Percentiles rank a stretch among this genome's conserved stretches.
Conservation (phyloP, 2,113 vertebrate genomes). For the Leucopsar rothschildi region DNA sequence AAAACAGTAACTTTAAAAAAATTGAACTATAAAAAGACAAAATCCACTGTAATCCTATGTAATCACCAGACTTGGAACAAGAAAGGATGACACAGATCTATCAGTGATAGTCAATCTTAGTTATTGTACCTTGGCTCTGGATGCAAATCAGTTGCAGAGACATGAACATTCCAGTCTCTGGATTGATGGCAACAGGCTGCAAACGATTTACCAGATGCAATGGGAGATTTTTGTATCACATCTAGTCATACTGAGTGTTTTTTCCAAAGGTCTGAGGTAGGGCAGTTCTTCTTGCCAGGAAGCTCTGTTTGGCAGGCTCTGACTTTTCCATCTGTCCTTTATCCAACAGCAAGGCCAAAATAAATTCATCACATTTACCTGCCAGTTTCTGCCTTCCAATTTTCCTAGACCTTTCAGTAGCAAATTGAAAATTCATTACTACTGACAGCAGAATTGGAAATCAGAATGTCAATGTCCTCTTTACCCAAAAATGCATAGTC, state of each 20-base stretch:
- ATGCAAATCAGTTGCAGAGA: background rate
- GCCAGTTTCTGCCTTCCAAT: slow-evolving; percentile 36
- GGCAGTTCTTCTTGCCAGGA: slow-evolving; percentile 2
- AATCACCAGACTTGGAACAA: background rate
- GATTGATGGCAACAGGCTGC: background rate
- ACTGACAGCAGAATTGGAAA: background rate
- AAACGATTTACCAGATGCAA: slow-evolving; percentile 7
- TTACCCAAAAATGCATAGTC: background rate
- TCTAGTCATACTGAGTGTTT: background rate
- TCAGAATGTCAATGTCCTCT: background rate
- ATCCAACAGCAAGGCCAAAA: slow-evolving; percentile 22
- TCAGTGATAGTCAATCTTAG: background rate
- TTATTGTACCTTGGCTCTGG: background rate
- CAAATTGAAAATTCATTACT: slow-evolving; percentile 28
- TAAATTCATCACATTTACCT: slow-evolving; percentile 14
- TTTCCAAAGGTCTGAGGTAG: slow-evolving; percentile 32
- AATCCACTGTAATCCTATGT: background rate
- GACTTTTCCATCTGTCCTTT: background rate
- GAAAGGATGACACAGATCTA: background rate
- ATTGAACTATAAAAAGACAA: background rate
- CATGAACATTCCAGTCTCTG: background rate
- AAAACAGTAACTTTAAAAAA: background rate
- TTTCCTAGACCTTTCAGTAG: slow-evolving; percentile 33
- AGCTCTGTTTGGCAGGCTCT: background rate
- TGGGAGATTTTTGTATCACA: background rate